A percentile compares a stretch with the other conserved stretches of the same genome.
Evolutionary conservation across 1,140 invertebrate genomes (phyloP).

Genomic region (Aphelinus atriplicis): DNA sequence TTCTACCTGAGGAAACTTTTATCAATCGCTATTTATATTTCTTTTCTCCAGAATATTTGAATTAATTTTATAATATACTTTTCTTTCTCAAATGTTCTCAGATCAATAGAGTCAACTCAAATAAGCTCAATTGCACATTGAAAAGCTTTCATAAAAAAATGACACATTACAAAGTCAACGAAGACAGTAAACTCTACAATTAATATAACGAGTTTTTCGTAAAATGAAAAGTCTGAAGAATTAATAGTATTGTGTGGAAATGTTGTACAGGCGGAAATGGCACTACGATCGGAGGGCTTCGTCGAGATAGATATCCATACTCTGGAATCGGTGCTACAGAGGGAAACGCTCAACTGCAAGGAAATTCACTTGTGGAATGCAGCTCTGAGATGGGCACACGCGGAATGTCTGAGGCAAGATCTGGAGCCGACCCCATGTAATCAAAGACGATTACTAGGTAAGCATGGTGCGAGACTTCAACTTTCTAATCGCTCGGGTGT

Average conservation of each 20-base stretch:
- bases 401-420: constrained; percentile 83
- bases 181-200: no score
- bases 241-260: constrained; percentile 34
- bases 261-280: constrained; percentile 86
- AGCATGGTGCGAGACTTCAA: constrained; percentile 14
- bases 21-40: constrained; percentile 10
- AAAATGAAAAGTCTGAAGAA: no score
- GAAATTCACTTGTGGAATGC: constrained; percentile 90
- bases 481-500: background rate
- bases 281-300: constrained; percentile 91
- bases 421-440: constrained; percentile 79
- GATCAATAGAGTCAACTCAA: no score
- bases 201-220: no score
- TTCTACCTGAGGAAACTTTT: constrained; percentile 35
- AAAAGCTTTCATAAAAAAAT: no score
- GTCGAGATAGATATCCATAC: constrained; percentile 91
- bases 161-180: no score
- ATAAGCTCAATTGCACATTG: no score
- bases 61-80: constrained; percentile 9
- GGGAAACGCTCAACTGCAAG: constrained; percentile 91
- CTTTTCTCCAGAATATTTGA: constrained; percentile 14
- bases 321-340: constrained; percentile 84
- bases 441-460: constrained; percentile 59
- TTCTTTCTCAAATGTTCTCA: background rate
- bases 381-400: constrained; percentile 87